Evolutionary conservation across 1,140 invertebrate species (phyloP), one percentile per base, ranked within the genome.

Genomic region (Ectropis grisescens): DNA sequence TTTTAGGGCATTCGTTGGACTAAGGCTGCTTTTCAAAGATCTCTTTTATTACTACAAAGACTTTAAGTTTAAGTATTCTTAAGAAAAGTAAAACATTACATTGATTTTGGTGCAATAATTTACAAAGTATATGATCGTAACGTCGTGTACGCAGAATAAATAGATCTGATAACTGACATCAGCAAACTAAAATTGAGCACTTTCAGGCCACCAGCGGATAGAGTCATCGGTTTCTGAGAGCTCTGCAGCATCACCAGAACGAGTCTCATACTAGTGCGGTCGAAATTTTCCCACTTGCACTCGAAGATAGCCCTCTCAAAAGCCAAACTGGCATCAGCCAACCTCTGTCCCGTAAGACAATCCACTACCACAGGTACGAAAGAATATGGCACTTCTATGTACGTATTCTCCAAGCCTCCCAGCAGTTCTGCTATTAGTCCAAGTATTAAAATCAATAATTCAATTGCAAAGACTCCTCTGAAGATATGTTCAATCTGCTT

Each of bases 251-350:
- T 51, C 12, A 69, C 9, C 6, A 54, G 16, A 3, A 67, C 48
- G 4, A 49, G 62, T 29, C 37, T 61, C 41, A 41, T 47, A 35
- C 69, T 67, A 0, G 16, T 11, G 2, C 24, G 32, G 15, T 68
- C 45, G 16, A 70, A 69, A 5, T 58, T 43, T 19, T 70, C 64
- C 69, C 66, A 70, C 23, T 55, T 48, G 19, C 62, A 62, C 27
- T 24, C 29, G 26, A 65, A 66, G 0, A 61, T 37, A 0, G 67
- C 44, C 0, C 39, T 13, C 11, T 58, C 47, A 13, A 70, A 61
- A 0, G 28, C 23, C 1, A n/a, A n/a, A n/a, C n/a, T n/a, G n/a
- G n/a, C n/a, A n/a, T n/a, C n/a, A n/a, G n/a, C n/a, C n/a, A 70
- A 11, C 7, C 48, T 49, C 28, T 70, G 67, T 2, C 67, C 67